Evolutionary conservation across 2,888 invertebrate genomes (phyloP), one percentile per base, ranked within the genome.

Genomic region (Eupithecia pulchellata): DNA sequence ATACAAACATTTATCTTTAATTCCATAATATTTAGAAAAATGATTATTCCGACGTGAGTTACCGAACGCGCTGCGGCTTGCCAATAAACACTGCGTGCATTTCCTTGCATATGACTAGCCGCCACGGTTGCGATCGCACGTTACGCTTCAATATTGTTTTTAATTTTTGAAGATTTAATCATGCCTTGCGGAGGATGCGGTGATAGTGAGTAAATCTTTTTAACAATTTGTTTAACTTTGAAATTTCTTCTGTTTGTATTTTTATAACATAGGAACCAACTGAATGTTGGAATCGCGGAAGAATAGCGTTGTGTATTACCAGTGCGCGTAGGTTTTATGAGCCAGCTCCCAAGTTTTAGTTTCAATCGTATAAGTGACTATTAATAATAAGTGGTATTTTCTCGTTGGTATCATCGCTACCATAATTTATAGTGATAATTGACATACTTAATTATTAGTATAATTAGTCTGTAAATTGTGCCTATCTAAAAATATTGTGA

Each of bases 181-280:
- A 94, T 94, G 94, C 93, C 93, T 86, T 94, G 93, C 81, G 89
- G 85, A 79, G 92, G 93, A 77, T 93, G 93, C 78, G 90, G 88
- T 75, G 93, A 92, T 73, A 86, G 94, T 94, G 71, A 91, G 94
- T 92, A 77, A 36, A 36, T 36, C 3, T n/a, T 68, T 67, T 20
- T n/a, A n/a, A n/a, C n/a, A 47, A 20, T 32, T 42, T 13, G 20
- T n/a, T n/a, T n/a, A 11, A 25, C n/a, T 47, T 47, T 20, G 30
- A 64, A 39, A 64, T 30, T 29, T 64, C 70, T 14, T 55, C 32
- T n/a, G 64, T 60, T 64, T 64, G 58, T 6, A 1, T 42, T 42
- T 30, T 30, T 6, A 8, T 4, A 30, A 30, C 30, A 30, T 4
- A 30, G 30, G 30, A 8, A 30, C 34, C 34, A 34, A 34, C 34